A percentile compares a stretch with the other conserved stretches of the same genome.
Evolutionary conservation across 2,888 invertebrate genomes (phyloP).

Genomic region (Malachius bipustulatus): DNA sequence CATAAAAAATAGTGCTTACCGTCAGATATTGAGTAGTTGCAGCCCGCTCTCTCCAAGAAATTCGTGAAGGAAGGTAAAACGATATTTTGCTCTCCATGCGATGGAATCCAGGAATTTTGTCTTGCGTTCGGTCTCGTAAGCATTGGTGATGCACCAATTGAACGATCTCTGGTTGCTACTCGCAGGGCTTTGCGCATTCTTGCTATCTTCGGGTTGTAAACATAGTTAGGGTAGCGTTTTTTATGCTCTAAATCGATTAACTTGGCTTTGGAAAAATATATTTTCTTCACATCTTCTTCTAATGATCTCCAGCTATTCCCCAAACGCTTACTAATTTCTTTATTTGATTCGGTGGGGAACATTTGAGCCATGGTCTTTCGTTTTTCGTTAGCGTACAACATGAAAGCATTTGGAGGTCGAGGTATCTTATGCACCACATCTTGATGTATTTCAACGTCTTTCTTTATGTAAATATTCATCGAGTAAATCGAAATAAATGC

Average conservation of each 20-base stretch:
- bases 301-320: constrained; percentile 48
- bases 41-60: no score
- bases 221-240: constrained; percentile 51
- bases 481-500: no score
- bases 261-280: constrained; percentile 44
- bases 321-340: constrained; percentile 48
- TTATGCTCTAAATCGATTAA: constrained; percentile 48
- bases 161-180: constrained; percentile 35
- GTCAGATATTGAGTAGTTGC: no score
- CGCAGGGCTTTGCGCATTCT: constrained; percentile 48
- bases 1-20: no score
- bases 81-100: constrained; percentile 30
- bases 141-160: constrained; percentile 41
- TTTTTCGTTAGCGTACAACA: constrained; percentile 52
- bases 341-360: constrained; percentile 47
- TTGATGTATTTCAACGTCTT: no score
- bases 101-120: constrained; percentile 30
- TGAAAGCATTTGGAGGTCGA: constrained; percentile 51
- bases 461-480: no score
- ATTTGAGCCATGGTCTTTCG: constrained; percentile 43
- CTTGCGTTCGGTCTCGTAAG: constrained; percentile 45
- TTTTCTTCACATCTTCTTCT: constrained; percentile 40
- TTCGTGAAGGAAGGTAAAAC: no score
- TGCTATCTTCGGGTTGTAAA: constrained; percentile 52
- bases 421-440: constrained; percentile 37